phyloP scores from a whole-genome alignment of 2,888 invertebrate species.

The Netelia fuscicornis region DNA sequence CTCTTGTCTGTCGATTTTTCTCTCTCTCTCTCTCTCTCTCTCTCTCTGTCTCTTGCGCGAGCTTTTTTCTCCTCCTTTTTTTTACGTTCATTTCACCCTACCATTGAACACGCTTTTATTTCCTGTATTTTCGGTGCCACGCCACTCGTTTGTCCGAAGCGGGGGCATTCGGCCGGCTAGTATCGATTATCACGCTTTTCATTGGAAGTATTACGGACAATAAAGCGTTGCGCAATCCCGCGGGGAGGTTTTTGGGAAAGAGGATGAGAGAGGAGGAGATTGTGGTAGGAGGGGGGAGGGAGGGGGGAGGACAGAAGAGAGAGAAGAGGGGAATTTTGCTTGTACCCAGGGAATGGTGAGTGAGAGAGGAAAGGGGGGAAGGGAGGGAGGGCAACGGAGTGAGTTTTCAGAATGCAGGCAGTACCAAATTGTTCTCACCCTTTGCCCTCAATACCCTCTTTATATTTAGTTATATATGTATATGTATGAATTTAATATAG shows the following conservation, averaged over 20 bases:
- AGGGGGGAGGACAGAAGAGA: background rate
- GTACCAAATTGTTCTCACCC: slow-evolving; percentile 62
- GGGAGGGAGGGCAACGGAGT: background rate
- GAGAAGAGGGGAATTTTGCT: background rate
- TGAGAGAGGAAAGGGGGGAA: slow-evolving; percentile 19
- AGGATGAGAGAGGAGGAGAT: background rate
- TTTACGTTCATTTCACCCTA: slow-evolving; percentile 60
- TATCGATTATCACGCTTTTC: slow-evolving; percentile 71
- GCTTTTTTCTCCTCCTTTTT: slow-evolving; percentile 25
- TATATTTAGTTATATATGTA: slow-evolving; percentile 18
- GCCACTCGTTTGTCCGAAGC: slow-evolving; percentile 62
- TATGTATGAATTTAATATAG: slow-evolving; percentile 19
- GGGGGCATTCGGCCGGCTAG: slow-evolving; percentile 62
- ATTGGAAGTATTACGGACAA: slow-evolving; percentile 70
- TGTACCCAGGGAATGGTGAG: slow-evolving; percentile 32
- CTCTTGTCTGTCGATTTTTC: slow-evolving; percentile 2
- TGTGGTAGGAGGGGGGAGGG: background rate
- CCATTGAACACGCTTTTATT: slow-evolving; percentile 60
- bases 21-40: slow-evolving; percentile 6
- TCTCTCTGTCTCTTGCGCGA: background rate
- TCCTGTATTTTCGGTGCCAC: slow-evolving; percentile 59
- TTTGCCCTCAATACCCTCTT: slow-evolving; percentile 16
- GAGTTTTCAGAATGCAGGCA: slow-evolving; percentile 25
- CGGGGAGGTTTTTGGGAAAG: slow-evolving; percentile 8
- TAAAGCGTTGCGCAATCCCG: slow-evolving; percentile 70